A percentile compares a stretch with the other conserved stretches of the same genome.
phyloP scores from a whole-genome alignment of 2,797 vertebrate genomes.

The Lagocephalus sceleratus region DNA sequence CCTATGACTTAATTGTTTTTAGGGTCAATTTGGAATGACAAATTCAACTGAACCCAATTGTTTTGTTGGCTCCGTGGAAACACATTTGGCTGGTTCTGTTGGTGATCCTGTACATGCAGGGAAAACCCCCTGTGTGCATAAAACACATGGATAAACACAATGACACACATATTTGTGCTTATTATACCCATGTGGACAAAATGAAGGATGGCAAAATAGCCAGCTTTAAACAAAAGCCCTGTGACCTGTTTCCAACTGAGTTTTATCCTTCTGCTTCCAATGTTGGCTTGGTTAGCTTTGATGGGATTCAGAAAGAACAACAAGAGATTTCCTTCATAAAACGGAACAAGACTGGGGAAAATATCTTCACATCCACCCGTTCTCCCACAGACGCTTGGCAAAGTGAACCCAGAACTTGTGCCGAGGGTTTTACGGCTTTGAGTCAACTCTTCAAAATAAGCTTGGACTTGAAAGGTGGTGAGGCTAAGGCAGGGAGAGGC shows the following conservation, averaged over 20 bases:
- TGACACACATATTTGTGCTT: constrained; percentile 55
- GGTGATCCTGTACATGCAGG: constrained; percentile 53
- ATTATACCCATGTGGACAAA: constrained; percentile 62
- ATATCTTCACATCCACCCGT: constrained; percentile 31
- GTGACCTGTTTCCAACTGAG: constrained; percentile 48
- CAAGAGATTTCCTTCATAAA: constrained; percentile 59
- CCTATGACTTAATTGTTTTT: constrained; percentile 80
- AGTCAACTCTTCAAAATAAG: constrained; percentile 62
- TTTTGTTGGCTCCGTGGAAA: constrained; percentile 64
- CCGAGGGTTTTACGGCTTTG: constrained; percentile 46
- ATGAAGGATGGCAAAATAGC: constrained; percentile 51
- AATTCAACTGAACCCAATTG: constrained; percentile 74
- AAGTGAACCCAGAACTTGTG: constrained; percentile 37
- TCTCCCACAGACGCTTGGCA: constrained; percentile 51
- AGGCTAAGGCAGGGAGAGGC: constrained; percentile 58
- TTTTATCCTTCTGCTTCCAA: constrained; percentile 53
- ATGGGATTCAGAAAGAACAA: constrained; percentile 55
- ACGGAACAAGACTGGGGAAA: constrained; percentile 35
- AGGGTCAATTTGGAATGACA: constrained; percentile 79
- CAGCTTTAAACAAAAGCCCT: constrained; percentile 48
- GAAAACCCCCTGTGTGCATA: constrained; percentile 38
- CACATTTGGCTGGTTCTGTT: constrained; percentile 55
- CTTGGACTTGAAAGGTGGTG: constrained; percentile 67
- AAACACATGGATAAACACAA: constrained; percentile 64
- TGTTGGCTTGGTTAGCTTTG: constrained; percentile 47